Base-by-base conservation (phyloP, 2,888 invertebrate genomes). In the Eurytoma californica region DNA sequence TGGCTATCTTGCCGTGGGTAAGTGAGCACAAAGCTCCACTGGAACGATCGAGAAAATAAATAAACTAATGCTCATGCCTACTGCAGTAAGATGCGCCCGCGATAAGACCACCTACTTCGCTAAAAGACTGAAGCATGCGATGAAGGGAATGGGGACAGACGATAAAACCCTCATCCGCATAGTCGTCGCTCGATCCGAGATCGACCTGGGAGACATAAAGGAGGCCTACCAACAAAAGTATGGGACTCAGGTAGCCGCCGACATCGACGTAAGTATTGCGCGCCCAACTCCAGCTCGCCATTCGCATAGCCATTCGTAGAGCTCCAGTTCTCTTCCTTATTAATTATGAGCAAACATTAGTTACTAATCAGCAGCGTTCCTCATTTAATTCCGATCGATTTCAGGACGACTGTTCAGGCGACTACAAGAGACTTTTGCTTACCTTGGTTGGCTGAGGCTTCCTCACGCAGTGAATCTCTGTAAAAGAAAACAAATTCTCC, bases 111-210 rank as follows among this genome's bases (percentile, higher is more conserved):
- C 93, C 24, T 98, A 95, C 92, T 97, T 97, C 91, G 97, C 97
- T 0, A 94, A 96, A 87, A 93, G 95, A 63, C 92, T 98, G 69
- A 94, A 97, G 91, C 94, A 95, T 88, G 94, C 96, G 39, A 97
- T 98, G 96, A 94, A 95, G 86, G 97, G 98, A 9, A 91, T 96
- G 85, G 98, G 98, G 80, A 98, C 97, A 13, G 95, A 95, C 87
- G 97, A 98, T 89, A 92, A 94, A 63, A 95, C 96, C 84, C 92
- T 98, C 84, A 97, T 97, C 86, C 94, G 97, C 85, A 92, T 97
- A 79, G 92, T 97, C 86, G 95, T 96, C 68, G 95, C 96, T 0
- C 93, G 97, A 85, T 94, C 94, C 86, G 96, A 97, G 92, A 93
- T 96, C 81, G 97, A 97, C 91, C 92, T 97, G 91, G 95, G 93